Conservation (phyloP, 2,113 vertebrate genomes). For the Dromas ardeola region DNA sequence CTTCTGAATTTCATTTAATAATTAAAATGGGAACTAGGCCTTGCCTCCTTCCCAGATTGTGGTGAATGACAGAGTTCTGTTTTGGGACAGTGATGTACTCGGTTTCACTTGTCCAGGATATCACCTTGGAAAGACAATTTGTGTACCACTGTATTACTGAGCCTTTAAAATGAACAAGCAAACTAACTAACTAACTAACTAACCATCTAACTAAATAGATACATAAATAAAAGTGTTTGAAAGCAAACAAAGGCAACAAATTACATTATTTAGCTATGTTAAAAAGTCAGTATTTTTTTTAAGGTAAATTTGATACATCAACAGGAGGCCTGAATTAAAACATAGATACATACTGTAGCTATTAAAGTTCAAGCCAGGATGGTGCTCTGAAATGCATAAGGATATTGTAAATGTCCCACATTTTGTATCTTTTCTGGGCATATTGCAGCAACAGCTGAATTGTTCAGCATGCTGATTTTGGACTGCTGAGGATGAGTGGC, state of each 20-base stretch:
- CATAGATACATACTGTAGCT: neutral
- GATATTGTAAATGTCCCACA: neutral
- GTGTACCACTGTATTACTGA: neutral
- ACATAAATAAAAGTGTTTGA: neutral
- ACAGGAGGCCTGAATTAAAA: neutral
- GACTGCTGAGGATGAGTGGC: neutral
- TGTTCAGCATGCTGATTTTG: conserved; percentile 15
- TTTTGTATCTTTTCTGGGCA: neutral
- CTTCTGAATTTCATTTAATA: neutral
- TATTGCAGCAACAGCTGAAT: conserved; percentile 48
- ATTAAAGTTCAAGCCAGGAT: neutral
- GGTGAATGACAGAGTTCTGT: neutral
- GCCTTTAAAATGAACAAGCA: neutral
- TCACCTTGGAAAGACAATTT: neutral
- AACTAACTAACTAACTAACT: neutral
- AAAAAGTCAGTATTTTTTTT: neutral
- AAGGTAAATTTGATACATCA: neutral
- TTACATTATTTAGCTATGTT: neutral
- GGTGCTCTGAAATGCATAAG: neutral
- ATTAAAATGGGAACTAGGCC: neutral
- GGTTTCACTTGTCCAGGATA: neutral
- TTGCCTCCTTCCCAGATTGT: neutral
- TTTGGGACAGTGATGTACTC: neutral
- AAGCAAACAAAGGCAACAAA: neutral
- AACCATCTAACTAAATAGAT: neutral